Evolutionary conservation across 2,113 vertebrate genomes (phyloP).

Genomic region (Ceyx margarethae): DNA sequence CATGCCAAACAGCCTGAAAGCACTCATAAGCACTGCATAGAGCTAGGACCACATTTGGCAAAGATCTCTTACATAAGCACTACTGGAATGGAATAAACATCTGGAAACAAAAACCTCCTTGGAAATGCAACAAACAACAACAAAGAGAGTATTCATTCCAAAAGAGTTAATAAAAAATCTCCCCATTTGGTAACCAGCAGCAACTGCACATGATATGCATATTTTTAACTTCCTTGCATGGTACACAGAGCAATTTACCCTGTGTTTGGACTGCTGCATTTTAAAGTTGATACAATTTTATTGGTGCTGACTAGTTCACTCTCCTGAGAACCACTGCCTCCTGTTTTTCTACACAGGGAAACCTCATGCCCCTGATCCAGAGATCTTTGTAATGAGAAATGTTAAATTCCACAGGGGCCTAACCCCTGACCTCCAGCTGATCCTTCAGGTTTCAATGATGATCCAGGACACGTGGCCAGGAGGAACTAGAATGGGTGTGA

Average conservation of each 20-base stretch:
- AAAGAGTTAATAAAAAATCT: background rate
- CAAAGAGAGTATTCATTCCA: background rate
- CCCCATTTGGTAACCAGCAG: background rate
- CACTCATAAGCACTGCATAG: background rate
- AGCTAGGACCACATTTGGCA: background rate
- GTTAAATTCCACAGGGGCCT: background rate
- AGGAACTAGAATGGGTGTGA: background rate
- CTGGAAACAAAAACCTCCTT: slow-evolving; percentile 13
- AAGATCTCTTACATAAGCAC: background rate
- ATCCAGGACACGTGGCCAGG: background rate
- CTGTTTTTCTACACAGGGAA: background rate
- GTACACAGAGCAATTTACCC: background rate
- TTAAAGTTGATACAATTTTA: background rate
- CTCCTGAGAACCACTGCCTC: background rate
- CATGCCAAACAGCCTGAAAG: background rate
- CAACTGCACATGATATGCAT: background rate
- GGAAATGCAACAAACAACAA: background rate
- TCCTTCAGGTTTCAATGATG: background rate
- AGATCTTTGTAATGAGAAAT: background rate
- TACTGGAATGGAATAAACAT: background rate
- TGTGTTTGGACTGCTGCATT: background rate
- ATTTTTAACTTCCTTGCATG: background rate
- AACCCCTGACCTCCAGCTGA: background rate
- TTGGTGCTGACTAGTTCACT: background rate
- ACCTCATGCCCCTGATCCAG: background rate